Conservation (phyloP, 2,113 vertebrate genomes). For the Rhinolophus ferrumequinum region DNA sequence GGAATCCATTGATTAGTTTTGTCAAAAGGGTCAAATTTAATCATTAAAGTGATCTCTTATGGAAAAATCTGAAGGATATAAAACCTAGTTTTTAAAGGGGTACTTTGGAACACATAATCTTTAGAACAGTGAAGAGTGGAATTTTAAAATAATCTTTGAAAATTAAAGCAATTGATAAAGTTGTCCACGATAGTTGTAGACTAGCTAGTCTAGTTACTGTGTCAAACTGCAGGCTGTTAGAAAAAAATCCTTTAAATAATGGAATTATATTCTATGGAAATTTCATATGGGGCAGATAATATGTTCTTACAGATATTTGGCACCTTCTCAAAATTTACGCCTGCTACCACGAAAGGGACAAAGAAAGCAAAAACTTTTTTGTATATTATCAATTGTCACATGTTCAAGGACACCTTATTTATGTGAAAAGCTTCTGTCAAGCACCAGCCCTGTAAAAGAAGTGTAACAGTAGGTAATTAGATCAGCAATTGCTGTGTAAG, state of each 20-base stretch:
- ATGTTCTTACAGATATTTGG: not conserved
- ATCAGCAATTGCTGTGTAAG: not conserved
- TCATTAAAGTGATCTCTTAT: not conserved
- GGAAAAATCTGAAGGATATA: not conserved
- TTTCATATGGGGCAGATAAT: not conserved
- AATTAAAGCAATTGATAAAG: not conserved
- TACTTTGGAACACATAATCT: not conserved
- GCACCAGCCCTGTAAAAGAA: constrained; percentile 48
- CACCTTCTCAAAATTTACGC: not conserved
- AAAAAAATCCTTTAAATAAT: not conserved
- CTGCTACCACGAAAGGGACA: not conserved
- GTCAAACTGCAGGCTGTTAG: not conserved
- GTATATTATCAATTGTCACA: not conserved
- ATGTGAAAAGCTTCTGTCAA: not conserved
- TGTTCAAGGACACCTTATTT: not conserved
- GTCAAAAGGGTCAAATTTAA: not conserved
- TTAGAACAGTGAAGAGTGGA: not conserved
- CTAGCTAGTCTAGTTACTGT: not conserved
- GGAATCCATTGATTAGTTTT: not conserved
- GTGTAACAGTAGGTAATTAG: not conserved
- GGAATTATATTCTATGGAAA: not conserved
- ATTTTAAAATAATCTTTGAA: not conserved
- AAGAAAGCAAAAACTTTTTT: not conserved
- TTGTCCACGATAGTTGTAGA: not conserved
- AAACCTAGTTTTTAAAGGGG: not conserved